Conservation (phyloP, 2,888 invertebrate genomes). For the Aleiodes alternator region DNA sequence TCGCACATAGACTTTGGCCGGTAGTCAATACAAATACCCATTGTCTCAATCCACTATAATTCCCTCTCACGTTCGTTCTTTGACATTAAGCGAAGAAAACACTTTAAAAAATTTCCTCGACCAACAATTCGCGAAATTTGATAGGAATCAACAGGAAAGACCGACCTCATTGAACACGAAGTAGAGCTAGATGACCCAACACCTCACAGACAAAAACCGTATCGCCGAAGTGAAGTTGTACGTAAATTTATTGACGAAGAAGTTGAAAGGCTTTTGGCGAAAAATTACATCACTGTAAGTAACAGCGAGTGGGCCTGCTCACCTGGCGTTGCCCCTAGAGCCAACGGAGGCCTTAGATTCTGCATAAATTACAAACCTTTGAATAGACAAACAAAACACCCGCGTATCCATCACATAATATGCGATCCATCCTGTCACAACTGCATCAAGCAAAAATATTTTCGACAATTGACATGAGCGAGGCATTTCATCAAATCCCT, state of each 20-base stretch:
- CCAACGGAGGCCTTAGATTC: constrained; percentile 22
- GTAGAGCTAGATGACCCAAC: constrained; percentile 46
- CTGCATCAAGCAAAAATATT: background rate
- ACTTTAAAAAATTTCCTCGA: constrained; percentile 41
- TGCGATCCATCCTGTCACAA: constrained; percentile 12
- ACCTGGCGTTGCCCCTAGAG: constrained; percentile 44
- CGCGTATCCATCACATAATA: background rate
- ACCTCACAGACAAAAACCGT: constrained; percentile 48
- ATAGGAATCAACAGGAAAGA: constrained; percentile 43
- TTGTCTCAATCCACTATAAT: background rate
- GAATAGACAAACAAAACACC: background rate
- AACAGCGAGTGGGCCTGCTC: constrained; percentile 50
- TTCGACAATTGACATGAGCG: constrained; percentile 49
- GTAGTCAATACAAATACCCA: background rate
- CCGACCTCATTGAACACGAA: constrained; percentile 46
- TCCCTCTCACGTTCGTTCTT: background rate
- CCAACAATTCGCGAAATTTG: constrained; percentile 43
- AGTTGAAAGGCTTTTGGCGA: constrained; percentile 40
- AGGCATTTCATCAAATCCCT: constrained; percentile 51
- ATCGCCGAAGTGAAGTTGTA: constrained; percentile 45
- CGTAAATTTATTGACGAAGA: constrained; percentile 45
- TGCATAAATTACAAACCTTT: background rate
- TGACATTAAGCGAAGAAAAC: background rate
- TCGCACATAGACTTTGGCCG: background rate
- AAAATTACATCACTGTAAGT: constrained; percentile 46